Evolutionary conservation across 2,113 vertebrate species (phyloP).

Genomic region (Gadus chalcogrammus): DNA sequence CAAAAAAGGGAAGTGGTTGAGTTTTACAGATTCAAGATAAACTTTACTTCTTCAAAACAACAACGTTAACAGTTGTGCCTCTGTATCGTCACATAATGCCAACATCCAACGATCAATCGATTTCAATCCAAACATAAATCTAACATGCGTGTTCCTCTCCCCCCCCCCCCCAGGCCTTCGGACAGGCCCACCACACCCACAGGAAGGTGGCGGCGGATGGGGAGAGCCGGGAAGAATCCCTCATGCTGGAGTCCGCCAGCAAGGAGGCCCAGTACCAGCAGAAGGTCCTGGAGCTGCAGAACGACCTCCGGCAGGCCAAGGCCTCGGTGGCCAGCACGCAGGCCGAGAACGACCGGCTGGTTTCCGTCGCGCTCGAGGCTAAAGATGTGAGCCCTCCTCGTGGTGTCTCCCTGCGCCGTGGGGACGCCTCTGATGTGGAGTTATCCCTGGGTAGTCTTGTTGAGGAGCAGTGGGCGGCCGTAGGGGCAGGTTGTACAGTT

Average conservation of each 20-base stretch:
- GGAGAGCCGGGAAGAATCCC: constrained; percentile 93
- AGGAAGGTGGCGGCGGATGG: constrained; percentile 96
- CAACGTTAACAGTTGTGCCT: no score
- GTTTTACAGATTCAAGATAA: no score
- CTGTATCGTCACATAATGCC: no score
- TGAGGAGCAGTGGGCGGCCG: no score
- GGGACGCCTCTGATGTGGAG: no score
- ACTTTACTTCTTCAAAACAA: no score
- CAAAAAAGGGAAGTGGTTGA: no score
- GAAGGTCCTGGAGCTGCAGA: constrained; percentile 91
- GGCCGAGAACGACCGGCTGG: constrained; percentile 89
- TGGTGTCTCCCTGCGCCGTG: no score
- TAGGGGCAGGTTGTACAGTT: no score
- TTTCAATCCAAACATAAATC: no score
- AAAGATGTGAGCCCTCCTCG: constrained; percentile 78
- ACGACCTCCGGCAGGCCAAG: constrained; percentile 87
- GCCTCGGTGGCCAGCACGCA: constrained; percentile 82
- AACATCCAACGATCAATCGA: no score
- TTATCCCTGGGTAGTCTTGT: no score
- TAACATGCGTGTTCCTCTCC: constrained; percentile 1
- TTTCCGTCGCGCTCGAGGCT: constrained; percentile 83
- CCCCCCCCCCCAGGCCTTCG: constrained; percentile 82
- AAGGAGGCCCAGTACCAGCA: constrained; percentile 95
- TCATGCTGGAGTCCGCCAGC: constrained; percentile 94
- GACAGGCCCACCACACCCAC: constrained; percentile 92